Evolutionary conservation across 2,797 vertebrate genomes (phyloP), one percentile per base, ranked within the genome.

Genomic region (Scolopax rusticola): DNA sequence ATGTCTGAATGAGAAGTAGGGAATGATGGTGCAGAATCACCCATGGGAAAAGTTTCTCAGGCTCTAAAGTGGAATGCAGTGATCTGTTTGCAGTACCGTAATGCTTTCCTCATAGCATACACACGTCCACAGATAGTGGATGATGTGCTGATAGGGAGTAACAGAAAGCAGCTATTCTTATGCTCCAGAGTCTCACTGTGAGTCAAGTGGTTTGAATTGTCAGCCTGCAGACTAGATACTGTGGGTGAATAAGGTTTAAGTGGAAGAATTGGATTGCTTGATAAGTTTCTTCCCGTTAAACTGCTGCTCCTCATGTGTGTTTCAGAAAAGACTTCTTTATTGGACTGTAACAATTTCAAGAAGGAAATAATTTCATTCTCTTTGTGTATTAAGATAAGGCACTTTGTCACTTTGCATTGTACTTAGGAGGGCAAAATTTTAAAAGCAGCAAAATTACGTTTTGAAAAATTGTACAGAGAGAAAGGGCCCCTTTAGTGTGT

Each of bases 161-260:
- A 75, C n/a, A 93, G 79, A 93, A 87, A 92, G 75, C 57, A 93
- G 50, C 70, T 88, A 27, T 80, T 94, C 84, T 90, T 89, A 56
- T 50, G 51, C 82, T 91, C 23, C 15, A 20, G 47, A 80, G 53
- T 71, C 70, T 93, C 69, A 20, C 75, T 57, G 53, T 54, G 48
- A 90, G 43, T 61, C 63, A 60, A 40, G 61, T 63, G 41, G 15
- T 87, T 83, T 95, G 85, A 91, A 87, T 90, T 87, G 75, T 92
- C 81, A 84, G 20, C 33, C 57, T 92, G 48, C 57, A 91, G 51
- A 63, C 63, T 65, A 48, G 51, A 84, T 82, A 28, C 15, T 78
- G 51, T 68, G 79, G 50, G 16, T 73, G 32, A 50, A 33, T 78
- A 80, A 47, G 12, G 54, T 80, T 80, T 88, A 68, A 86, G 78